Base-by-base conservation (phyloP, 2,888 invertebrate species). In the Archips crataeganus region DNA sequence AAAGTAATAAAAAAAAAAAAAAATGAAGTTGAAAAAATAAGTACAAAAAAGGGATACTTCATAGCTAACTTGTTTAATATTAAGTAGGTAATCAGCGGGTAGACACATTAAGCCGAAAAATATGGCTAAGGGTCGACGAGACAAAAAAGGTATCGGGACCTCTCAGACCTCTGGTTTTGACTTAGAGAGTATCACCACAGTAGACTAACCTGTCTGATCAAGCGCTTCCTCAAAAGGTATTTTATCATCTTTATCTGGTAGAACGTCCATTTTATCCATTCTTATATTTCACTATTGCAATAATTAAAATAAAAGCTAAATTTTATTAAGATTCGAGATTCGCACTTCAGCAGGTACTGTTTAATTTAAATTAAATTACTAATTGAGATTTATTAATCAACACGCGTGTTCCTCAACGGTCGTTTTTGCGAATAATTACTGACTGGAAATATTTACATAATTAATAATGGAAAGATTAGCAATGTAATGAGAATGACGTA, bases 221-320 rank as follows among this genome's bases (percentile, higher is more conserved):
- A 68, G 49, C 8, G 71, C 71, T n/a, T 65, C 60, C 39, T 71
- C 71, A 32, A 71, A 71, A 8, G 71, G 71, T 13, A 71, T 47
- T 36, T 65, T 71, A 0, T 34, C 60, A 60, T 49, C 4, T 47
- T 71, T 59, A 39, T 71, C 65, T 2, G 42, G 4, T 2, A n/a
- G 3, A 59, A 45, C 32, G 5, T 70, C 63, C 39, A 15, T n/a
- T 36, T 59, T 59, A 65, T 65, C 39, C 65, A 51, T 54, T 54
- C 39, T 36, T 6, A 11, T 64, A 45, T 13, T 8, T n/a, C 45
- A 49, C 6, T 13, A 36, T 3, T 23, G 2, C 23, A 9, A 39
- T 4, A 39, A 34, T 34, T 34, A 34, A 60, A 60, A 2, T 60
- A 60, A 60, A 34, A 34, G 6, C 10, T 1, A 13, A 34, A 60